Evolutionary conservation across 2,888 invertebrate species (phyloP).

Genomic region (Andrena flavipes): DNA sequence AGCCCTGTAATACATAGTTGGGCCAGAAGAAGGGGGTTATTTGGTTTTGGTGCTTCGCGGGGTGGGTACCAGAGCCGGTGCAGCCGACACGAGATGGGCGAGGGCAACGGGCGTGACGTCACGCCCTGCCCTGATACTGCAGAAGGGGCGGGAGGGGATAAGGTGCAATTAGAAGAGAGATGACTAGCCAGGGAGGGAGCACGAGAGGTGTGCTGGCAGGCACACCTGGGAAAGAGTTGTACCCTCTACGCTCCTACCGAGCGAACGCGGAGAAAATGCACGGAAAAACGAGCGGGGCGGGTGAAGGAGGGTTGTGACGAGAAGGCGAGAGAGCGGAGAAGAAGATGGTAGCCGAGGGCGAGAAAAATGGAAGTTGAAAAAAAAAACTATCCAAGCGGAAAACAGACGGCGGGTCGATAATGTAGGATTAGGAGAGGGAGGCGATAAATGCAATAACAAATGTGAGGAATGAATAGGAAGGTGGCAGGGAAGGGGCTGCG

Average conservation of each 20-base stretch:
- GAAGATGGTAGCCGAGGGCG: not conserved
- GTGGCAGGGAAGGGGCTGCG: not conserved
- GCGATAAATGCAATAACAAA: constrained; percentile 18
- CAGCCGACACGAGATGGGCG: constrained; percentile 55
- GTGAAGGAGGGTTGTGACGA: not conserved
- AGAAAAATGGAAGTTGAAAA: not conserved
- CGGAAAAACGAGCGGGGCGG: not conserved
- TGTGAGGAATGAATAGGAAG: not conserved
- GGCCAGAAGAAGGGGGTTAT: constrained; percentile 64
- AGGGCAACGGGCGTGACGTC: constrained; percentile 73
- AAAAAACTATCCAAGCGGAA: not conserved
- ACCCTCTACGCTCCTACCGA: not conserved
- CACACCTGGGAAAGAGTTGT: constrained; percentile 6
- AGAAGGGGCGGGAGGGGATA: constrained; percentile 11
- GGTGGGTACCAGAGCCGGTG: constrained; percentile 61
- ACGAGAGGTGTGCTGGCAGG: not conserved
- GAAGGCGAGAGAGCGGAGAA: not conserved
- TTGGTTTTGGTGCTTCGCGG: constrained; percentile 61
- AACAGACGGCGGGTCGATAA: constrained; percentile 40
- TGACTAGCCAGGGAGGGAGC: constrained; percentile 13
- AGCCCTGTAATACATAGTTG: constrained; percentile 28
- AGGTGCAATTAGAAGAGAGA: constrained; percentile 25
- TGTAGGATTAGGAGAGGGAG: no score
- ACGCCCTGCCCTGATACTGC: constrained; percentile 57
- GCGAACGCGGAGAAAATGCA: not conserved